Percentiles rank a stretch among this genome's conserved stretches.
Evolutionary conservation across 1,140 invertebrate genomes (phyloP).

Genomic region (Stratiolaelaps scimitus): DNA sequence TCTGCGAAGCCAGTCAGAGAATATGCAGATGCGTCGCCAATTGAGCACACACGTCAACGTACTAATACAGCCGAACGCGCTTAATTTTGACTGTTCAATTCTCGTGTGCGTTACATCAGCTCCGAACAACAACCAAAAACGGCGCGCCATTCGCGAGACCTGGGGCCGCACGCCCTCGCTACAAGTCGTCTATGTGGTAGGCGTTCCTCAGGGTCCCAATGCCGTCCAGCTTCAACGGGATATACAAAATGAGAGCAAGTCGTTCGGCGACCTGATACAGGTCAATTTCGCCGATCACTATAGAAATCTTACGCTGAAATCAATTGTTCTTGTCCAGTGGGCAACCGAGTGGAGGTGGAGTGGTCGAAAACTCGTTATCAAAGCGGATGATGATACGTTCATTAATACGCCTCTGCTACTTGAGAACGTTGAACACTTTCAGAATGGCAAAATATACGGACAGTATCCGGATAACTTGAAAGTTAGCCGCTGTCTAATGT

Average conservation of each 20-base stretch:
- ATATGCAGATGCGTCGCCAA: no score
- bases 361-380: constrained; percentile 33
- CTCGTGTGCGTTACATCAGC: neutral
- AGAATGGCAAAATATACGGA: constrained; percentile 14
- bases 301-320: constrained; percentile 34
- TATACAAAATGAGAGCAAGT: neutral
- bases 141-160: neutral
- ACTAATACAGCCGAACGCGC: no score
- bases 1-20: no score
- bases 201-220: neutral
- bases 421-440: neutral
- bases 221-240: neutral
- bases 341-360: constrained; percentile 32
- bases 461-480: constrained; percentile 25
- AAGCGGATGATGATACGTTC: constrained; percentile 36
- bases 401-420: constrained; percentile 46
- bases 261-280: constrained; percentile 35
- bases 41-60: no score
- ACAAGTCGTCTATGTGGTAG: neutral
- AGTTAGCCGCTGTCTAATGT: neutral
- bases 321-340: constrained; percentile 34
- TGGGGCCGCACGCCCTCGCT: neutral
- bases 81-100: neutral
- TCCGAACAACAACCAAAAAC: neutral
- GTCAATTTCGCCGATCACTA: constrained; percentile 35